A percentile compares a stretch with the other conserved stretches of the same genome.
Evolutionary conservation across 2,888 invertebrate genomes (phyloP).

Genomic region (Athrips mouffetella): DNA sequence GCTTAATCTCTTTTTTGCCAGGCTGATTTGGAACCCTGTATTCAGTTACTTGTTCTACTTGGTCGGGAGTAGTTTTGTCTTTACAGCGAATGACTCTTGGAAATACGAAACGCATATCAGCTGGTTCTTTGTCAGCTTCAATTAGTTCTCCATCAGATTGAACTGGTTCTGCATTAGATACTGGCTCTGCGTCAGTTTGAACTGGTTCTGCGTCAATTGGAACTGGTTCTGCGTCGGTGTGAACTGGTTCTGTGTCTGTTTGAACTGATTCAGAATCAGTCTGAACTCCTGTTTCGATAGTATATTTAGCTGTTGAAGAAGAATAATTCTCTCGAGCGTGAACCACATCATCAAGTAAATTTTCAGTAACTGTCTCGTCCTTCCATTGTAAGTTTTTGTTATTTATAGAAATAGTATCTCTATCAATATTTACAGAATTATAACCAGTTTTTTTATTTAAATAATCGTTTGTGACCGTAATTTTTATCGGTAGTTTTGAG

Average conservation of each 20-base stretch:
- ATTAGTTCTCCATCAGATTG: no score
- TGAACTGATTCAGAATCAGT: conserved; percentile 33
- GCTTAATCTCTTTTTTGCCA: conserved; percentile 28
- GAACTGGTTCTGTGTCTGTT: background rate
- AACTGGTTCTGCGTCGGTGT: background rate
- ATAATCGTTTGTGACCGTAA: conserved; percentile 5
- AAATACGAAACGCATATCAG: no score
- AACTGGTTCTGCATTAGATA: background rate
- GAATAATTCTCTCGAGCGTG: background rate
- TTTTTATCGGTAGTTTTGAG: background rate
- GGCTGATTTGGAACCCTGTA: no score
- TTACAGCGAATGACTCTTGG: no score
- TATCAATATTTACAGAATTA: background rate
- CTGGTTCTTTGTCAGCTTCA: no score
- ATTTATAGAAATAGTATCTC: background rate
- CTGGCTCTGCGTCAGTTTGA: background rate
- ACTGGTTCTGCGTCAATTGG: background rate
- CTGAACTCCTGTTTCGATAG: conserved; percentile 38
- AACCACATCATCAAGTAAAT: background rate
- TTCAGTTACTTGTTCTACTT: no score
- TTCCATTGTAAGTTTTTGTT: background rate
- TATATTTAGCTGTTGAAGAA: conserved; percentile 19
- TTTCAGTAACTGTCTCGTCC: background rate
- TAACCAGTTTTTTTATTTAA: background rate
- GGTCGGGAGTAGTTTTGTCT: no score